Evolutionary conservation across 2,113 vertebrate species (phyloP).

Genomic region (Anoplopoma fimbria): DNA sequence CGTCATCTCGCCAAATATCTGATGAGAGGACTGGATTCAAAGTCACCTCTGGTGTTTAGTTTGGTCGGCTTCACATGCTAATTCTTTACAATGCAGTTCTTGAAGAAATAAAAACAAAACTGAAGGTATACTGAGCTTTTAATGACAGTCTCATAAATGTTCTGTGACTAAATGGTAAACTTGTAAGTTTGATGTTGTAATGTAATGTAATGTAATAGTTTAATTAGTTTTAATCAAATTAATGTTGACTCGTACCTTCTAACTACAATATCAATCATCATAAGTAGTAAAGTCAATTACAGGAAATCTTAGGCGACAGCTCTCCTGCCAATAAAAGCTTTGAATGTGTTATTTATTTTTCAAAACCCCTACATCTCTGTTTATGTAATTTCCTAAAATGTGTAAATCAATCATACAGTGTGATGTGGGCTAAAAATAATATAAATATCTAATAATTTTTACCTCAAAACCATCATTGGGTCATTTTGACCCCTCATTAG

Average conservation of each 20-base stretch:
- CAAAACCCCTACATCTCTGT: neutral
- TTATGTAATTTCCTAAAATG: neutral
- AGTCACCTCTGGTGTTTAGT: constrained; percentile 34
- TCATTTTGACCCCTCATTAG: too few relatives aligned
- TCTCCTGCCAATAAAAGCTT: neutral
- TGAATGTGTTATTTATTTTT: too few relatives aligned
- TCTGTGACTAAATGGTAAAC: neutral
- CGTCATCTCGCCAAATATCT: constrained; percentile 45
- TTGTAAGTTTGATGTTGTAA: neutral
- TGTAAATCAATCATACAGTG: too few relatives aligned
- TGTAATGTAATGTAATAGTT: neutral
- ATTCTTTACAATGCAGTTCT: neutral
- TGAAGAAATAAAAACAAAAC: neutral
- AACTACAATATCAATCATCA: neutral
- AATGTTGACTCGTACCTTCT: too few relatives aligned
- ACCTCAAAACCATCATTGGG: too few relatives aligned
- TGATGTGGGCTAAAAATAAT: too few relatives aligned
- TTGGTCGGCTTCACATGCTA: neutral
- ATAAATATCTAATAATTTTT: too few relatives aligned
- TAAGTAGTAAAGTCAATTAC: neutral
- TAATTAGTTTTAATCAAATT: neutral
- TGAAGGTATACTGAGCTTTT: neutral
- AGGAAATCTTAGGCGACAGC: neutral
- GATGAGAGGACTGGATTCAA: constrained; percentile 34
- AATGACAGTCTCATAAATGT: too few relatives aligned